Evolutionary conservation across 2,888 invertebrate genomes (phyloP).

Genomic region (Callyntrura sp.): DNA sequence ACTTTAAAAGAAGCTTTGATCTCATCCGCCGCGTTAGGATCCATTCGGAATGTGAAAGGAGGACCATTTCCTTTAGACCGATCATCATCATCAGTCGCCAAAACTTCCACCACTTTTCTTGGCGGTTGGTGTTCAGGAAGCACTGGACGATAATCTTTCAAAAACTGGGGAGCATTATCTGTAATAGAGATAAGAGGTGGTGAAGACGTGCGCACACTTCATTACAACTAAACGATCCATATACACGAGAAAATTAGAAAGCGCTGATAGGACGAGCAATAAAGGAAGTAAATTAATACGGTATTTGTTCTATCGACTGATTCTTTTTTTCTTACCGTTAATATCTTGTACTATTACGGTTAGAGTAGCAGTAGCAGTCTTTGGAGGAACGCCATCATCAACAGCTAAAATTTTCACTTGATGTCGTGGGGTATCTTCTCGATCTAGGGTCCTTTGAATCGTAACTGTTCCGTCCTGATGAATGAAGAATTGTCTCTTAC

Average conservation of each 20-base stretch:
- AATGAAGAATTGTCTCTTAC: constrained; percentile 97
- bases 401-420: constrained; percentile 98
- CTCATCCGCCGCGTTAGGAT: constrained; percentile 97
- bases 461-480: constrained; percentile 98
- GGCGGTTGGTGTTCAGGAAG: constrained; percentile 97
- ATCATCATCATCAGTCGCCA: constrained; percentile 97
- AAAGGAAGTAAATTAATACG: neutral
- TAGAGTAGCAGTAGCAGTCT: constrained; percentile 96
- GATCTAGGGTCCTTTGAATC: constrained; percentile 95
- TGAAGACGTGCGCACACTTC: neutral
- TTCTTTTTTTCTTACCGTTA: constrained; percentile 86
- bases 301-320: neutral
- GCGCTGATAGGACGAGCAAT: neutral
- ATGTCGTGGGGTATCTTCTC: constrained; percentile 97
- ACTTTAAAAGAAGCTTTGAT: constrained; percentile 98
- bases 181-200: neutral
- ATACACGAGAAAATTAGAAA: neutral
- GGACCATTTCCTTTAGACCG: constrained; percentile 97
- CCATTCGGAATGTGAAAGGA: constrained; percentile 97
- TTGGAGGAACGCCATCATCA: constrained; percentile 94
- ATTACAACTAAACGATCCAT: neutral
- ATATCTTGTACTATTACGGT: constrained; percentile 98
- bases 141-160: constrained; percentile 96
- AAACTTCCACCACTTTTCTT: constrained; percentile 93
- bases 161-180: constrained; percentile 97